Percentiles rank a stretch among this genome's conserved stretches.
These are phyloP conservation scores for Dasyurus viverrinus DNA, from an alignment of 2,113 vertebrate genomes.

Conservation along the genomic window DNA sequence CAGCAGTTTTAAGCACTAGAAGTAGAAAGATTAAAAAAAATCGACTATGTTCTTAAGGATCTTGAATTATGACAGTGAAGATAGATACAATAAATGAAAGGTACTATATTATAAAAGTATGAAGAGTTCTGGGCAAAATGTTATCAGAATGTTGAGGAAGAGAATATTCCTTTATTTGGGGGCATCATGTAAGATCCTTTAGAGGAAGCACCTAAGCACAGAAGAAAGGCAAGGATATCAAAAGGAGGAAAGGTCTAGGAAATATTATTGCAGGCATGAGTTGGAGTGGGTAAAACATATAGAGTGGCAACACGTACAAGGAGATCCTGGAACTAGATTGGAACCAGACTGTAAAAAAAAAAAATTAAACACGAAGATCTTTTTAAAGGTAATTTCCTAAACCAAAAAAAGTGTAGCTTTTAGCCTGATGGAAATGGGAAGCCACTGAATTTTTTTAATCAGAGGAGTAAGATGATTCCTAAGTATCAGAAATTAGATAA, in stretches of 20 bases:
- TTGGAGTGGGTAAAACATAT: neutral
- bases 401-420: neutral
- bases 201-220: neutral
- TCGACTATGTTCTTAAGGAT: too few species aligned
- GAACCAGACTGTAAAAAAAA: neutral
- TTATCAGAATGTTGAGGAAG: neutral
- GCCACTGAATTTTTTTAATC: neutral
- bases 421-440: neutral
- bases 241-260: neutral
- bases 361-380: neutral
- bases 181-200: too few species aligned
- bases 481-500: neutral
- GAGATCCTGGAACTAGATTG: neutral
- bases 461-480: neutral
- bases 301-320: neutral
- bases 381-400: neutral
- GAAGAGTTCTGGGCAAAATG: conserved; percentile 8
- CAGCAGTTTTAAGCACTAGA: too few species aligned
- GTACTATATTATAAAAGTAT: neutral
- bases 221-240: neutral
- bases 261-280: neutral
- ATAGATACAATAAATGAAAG: neutral
- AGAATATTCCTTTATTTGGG: neutral
- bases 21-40: too few species aligned
- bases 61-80: too few species aligned